Conservation (phyloP, 1,140 invertebrate genomes). For the Steinernema khuongi region DNA sequence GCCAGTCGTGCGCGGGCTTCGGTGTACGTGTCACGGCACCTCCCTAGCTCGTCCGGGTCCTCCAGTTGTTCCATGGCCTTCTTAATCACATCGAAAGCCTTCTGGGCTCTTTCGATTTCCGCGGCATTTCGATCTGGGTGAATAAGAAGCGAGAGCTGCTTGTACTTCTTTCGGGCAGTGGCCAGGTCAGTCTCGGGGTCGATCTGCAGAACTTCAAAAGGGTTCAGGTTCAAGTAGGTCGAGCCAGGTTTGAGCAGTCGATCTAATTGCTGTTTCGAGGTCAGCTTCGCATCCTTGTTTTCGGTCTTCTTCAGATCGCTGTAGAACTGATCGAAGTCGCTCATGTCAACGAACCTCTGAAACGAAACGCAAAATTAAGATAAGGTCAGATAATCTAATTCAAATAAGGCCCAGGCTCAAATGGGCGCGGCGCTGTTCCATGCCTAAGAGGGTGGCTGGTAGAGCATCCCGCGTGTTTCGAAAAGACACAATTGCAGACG, state of each 20-base stretch:
- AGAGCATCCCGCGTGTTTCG: no score
- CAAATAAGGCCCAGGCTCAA: no score
- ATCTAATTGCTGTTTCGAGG: constrained; percentile 88
- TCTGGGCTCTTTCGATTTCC: constrained; percentile 85
- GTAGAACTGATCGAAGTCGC: constrained; percentile 50
- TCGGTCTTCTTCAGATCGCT: constrained; percentile 79
- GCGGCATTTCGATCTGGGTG: constrained; percentile 98
- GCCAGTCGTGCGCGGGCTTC: constrained; percentile 90
- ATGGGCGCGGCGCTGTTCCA: no score
- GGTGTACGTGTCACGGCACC: constrained; percentile 91
- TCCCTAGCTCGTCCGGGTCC: constrained; percentile 83
- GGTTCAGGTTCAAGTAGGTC: constrained; percentile 92
- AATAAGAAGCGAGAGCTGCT: constrained; percentile 86
- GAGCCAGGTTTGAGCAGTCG: constrained; percentile 82
- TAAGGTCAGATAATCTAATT: background rate
- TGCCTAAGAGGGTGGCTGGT: no score
- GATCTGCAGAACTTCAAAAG: constrained; percentile 86
- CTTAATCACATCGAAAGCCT: constrained; percentile 84
- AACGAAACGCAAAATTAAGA: constrained; percentile 16
- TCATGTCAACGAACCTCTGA: background rate
- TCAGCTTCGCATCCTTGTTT: constrained; percentile 80
- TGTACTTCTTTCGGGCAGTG: constrained; percentile 92
- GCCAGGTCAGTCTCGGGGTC: constrained; percentile 80
- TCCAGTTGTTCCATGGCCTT: constrained; percentile 92
- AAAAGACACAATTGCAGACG: no score